Evolutionary conservation across 1,140 invertebrate species (phyloP), one percentile per base, ranked within the genome.

Genomic region (Plodia interpunctella): DNA sequence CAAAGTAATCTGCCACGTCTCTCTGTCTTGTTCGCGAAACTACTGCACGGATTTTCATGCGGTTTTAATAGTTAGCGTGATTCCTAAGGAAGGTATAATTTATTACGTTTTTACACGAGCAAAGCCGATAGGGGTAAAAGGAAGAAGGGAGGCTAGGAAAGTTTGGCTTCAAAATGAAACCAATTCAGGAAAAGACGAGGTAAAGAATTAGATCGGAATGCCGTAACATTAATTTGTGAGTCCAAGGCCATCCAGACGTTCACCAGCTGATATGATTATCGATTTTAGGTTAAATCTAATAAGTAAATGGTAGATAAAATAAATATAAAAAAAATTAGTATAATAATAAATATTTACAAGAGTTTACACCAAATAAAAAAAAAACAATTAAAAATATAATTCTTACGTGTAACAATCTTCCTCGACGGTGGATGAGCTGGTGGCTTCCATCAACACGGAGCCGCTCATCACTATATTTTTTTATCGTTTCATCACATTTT

Each of bases 331-430:
- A 32, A 3, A 8, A 32, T 32, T 32, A 5, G 28, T 3, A 28
- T 28, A 28, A 28, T 28, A n/a, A 6, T 25, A 25, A 25, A 25
- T 25, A 25, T 25, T 35, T 11, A 13, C 32, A 35, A n/a, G n/a
- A n/a, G n/a, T n/a, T n/a, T n/a, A n/a, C n/a, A n/a, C 15, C 15
- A 44, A 44, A 10, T n/a, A 50, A 53, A 49, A 60, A 59, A 54
- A 49, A 60, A 35, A 25, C 21, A 25, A 5, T 53, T 25, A 9
- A 19, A 20, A 20, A 19, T 0, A 55, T n/a, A 49, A 50, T 59
- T 83, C 83, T 76, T 74, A 87, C 83, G 74, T 75, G 59, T 87
- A 87, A 2, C 81, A 61, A 59, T 87, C 83, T 17, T 84, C 80
- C 55, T 71, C 77, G 49, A 66, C 61, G 56, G 53, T 78, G 4